Percentiles rank a stretch among this genome's conserved stretches.
Evolutionary conservation across 2,797 vertebrate species (phyloP).

Genomic region (Chaetophractus vellerosus): DNA sequence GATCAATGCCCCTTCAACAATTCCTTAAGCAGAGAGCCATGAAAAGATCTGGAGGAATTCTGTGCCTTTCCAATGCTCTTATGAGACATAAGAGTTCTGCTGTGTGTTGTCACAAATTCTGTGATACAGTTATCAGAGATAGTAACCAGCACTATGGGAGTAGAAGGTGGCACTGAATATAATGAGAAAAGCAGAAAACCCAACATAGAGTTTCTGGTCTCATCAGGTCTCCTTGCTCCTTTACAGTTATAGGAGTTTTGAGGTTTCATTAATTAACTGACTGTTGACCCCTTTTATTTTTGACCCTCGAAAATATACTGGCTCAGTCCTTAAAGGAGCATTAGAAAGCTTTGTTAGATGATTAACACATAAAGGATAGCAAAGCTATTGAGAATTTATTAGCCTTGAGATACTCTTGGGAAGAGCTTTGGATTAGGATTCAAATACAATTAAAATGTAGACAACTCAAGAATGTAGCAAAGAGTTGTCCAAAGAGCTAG

Average conservation of each 20-base stretch:
- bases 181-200: slow-evolving; percentile 29
- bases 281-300: slow-evolving; percentile 45
- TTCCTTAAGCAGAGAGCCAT: background rate
- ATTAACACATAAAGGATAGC: slow-evolving; percentile 49
- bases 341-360: background rate
- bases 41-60: background rate
- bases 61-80: background rate
- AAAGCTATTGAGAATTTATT: slow-evolving; percentile 57
- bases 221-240: background rate
- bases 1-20: slow-evolving; percentile 30
- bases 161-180: background rate
- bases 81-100: background rate
- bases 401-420: slow-evolving; percentile 16
- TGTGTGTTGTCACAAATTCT: background rate
- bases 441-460: slow-evolving; percentile 62
- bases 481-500: background rate
- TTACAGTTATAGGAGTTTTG: background rate
- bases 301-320: background rate
- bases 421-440: slow-evolving; percentile 51
- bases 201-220: slow-evolving; percentile 3
- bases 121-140: background rate
- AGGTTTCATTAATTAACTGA: background rate
- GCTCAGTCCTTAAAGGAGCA: background rate
- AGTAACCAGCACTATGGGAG: background rate
- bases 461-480: background rate